Evolutionary conservation across 2,113 vertebrate genomes (phyloP).

Genomic region (Charina bottae): DNA sequence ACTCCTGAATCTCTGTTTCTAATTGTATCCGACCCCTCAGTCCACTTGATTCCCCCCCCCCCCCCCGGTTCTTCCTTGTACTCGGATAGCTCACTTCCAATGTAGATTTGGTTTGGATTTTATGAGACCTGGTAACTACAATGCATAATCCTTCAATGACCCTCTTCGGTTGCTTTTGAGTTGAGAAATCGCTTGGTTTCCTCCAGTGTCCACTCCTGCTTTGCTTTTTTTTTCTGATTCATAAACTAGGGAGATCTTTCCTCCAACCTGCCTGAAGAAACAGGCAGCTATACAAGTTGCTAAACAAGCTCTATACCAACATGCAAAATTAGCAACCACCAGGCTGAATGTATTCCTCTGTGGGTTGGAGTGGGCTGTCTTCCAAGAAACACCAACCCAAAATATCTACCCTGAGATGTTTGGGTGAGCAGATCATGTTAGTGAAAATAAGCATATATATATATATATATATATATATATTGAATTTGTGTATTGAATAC

Average conservation of each 20-base stretch:
- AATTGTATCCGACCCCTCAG: neutral
- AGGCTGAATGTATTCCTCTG: neutral
- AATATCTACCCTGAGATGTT: neutral
- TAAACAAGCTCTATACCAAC: neutral
- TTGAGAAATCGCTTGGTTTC: neutral
- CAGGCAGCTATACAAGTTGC: too few species aligned
- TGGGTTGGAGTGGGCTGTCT: neutral
- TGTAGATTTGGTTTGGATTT: constrained; percentile 30
- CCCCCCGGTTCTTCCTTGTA: neutral
- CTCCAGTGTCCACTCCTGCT: neutral
- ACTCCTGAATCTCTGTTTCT: neutral
- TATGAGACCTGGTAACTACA: neutral
- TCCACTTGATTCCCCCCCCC: neutral
- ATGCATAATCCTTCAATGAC: fast-evolving
- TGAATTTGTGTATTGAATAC: neutral
- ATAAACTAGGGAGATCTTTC: neutral
- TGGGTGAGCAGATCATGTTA: neutral
- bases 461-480: too few species aligned
- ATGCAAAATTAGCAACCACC: neutral
- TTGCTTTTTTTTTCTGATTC: neutral
- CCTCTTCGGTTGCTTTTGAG: neutral
- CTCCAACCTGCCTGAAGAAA: constrained; percentile 43
- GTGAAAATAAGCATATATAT: neutral
- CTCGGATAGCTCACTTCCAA: constrained; percentile 9
- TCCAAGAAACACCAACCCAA: neutral